Evolutionary conservation across 1,140 invertebrate species (phyloP).

Genomic region (Panagrolaimus sp.): DNA sequence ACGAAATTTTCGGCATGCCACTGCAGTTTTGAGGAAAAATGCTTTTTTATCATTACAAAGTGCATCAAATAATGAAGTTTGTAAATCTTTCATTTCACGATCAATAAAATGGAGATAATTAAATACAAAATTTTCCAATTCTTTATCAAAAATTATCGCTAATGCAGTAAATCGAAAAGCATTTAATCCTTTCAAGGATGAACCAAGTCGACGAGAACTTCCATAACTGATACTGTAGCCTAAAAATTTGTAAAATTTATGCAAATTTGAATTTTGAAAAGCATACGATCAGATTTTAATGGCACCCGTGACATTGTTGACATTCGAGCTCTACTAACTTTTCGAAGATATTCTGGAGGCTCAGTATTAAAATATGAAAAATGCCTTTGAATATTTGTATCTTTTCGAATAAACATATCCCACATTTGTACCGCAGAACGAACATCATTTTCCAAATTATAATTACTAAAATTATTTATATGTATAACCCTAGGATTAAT

Average conservation of each 20-base stretch:
- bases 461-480: background rate
- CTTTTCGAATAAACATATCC: background rate
- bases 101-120: background rate
- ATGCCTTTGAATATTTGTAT: background rate
- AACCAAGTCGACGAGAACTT: background rate
- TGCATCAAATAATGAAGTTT: background rate
- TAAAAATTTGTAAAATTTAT: background rate
- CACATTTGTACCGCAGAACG: slow-evolving; percentile 4
- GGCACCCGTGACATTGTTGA: background rate
- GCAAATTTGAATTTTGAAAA: background rate
- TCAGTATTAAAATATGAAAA: slow-evolving; percentile 2
- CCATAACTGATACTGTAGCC: background rate
- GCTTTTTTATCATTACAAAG: background rate
- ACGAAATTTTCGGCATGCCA: background rate
- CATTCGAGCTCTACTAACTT: background rate
- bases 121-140: background rate
- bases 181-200: background rate
- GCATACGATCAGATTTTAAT: background rate
- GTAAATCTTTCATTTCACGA: slow-evolving; percentile 5
- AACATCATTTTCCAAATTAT: background rate
- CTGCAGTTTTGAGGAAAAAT: background rate
- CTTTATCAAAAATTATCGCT: background rate
- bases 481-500: background rate
- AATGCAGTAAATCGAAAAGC: background rate
- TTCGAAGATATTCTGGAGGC: background rate